These are phyloP conservation scores for Capreolus pygargus DNA, from an alignment of 2,113 vertebrate species.

Conservation along the genomic window DNA sequence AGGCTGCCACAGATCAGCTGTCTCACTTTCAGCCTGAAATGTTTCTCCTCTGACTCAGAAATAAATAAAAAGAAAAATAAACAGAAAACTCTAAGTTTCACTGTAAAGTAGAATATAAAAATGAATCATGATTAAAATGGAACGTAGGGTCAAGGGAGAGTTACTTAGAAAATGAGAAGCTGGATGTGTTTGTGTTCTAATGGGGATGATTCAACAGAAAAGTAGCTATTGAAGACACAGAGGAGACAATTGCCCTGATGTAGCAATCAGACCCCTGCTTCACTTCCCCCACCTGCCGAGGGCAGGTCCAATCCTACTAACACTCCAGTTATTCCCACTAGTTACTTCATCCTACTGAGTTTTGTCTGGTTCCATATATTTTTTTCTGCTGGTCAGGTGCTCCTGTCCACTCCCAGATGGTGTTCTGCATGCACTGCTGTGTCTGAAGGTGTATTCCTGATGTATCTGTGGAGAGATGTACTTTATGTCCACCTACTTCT, in stretches of 20 bases:
- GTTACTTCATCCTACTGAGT: background rate
- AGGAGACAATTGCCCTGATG: background rate
- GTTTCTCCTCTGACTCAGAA: background rate
- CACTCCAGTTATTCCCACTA: background rate
- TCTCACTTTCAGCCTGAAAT: background rate
- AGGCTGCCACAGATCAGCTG: background rate
- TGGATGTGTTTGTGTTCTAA: too few species aligned
- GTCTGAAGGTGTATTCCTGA: background rate
- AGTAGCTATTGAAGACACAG: too few species aligned
- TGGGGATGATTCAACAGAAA: too few species aligned
- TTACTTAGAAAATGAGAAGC: too few species aligned
- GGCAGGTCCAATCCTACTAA: background rate
- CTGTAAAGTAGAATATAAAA: background rate
- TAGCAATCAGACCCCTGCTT: background rate
- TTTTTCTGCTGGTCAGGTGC: background rate
- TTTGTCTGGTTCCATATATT: background rate
- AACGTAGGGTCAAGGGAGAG: background rate
- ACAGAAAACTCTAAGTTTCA: background rate
- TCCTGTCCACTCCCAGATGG: background rate
- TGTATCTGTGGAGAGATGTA: background rate
- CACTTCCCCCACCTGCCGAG: background rate
- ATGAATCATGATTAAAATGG: background rate
- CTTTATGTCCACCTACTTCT: background rate
- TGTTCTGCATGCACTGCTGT: background rate
- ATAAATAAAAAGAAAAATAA: background rate